Conservation (phyloP, 2,113 vertebrate species). For the Cheilinus undulatus region DNA sequence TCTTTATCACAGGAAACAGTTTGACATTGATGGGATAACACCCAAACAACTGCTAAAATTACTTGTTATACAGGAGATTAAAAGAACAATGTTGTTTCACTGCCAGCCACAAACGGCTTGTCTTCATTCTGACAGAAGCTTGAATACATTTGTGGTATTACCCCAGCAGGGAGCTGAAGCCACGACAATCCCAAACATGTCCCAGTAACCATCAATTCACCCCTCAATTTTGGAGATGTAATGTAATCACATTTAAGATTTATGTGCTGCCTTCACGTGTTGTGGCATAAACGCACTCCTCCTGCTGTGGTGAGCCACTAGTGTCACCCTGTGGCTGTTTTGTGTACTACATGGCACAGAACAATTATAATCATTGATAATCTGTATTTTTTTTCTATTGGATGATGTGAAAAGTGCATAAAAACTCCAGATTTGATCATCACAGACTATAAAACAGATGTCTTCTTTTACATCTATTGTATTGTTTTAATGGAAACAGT, state of each 20-base stretch:
- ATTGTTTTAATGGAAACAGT: background rate
- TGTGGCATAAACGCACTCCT: background rate
- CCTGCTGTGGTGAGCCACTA: background rate
- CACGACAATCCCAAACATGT: background rate
- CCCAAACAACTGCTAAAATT: background rate
- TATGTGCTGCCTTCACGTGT: background rate
- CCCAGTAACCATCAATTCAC: constrained; percentile 10
- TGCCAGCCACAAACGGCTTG: background rate
- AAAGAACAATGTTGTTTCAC: background rate
- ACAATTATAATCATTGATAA: background rate
- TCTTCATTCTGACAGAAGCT: background rate
- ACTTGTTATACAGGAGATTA: background rate
- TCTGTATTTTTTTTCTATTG: background rate
- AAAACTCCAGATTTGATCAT: too few relatives aligned
- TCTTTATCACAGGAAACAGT: too few relatives aligned
- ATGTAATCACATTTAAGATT: background rate
- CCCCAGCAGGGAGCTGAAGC: background rate
- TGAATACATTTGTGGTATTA: background rate
- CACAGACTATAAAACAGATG: too few relatives aligned
- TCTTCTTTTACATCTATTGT: background rate
- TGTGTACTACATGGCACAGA: background rate
- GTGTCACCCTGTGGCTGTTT: constrained; percentile 34
- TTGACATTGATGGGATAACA: too few relatives aligned
- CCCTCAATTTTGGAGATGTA: background rate
- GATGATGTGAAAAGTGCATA: too few relatives aligned